These are phyloP conservation scores for Dendrocopos noguchii DNA, from an alignment of 2,113 vertebrate genomes.

Conservation along the genomic window DNA sequence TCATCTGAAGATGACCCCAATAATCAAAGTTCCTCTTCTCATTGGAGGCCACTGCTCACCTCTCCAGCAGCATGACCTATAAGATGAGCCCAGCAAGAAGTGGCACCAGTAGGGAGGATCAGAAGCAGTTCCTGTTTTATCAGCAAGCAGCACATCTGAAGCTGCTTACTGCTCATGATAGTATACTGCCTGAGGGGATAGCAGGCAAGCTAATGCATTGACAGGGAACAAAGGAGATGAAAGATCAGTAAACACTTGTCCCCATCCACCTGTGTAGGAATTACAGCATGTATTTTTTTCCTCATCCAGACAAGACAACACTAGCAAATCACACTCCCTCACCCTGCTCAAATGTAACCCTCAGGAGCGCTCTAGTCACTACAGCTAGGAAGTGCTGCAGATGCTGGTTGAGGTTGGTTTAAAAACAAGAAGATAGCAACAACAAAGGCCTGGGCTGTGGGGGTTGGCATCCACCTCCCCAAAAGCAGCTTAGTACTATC, in stretches of 20 bases:
- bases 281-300: background rate
- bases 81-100: background rate
- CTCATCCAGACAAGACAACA: background rate
- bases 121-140: background rate
- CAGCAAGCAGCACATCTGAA: background rate
- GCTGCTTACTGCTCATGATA: background rate
- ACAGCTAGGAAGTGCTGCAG: background rate
- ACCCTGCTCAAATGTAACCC: background rate
- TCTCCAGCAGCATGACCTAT: background rate
- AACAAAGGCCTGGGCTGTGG: background rate
- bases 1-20: background rate
- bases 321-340: background rate
- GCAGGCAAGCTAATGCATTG: background rate
- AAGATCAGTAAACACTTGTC: background rate
- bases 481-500: background rate
- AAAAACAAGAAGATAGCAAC: background rate
- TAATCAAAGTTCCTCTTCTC: background rate
- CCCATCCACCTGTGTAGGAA: background rate
- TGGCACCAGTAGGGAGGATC: background rate
- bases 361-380: background rate
- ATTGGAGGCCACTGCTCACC: background rate
- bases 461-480: background rate
- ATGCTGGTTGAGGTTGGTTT: background rate
- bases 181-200: background rate
- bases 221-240: background rate